Percentiles rank a stretch among this genome's conserved stretches.
These are phyloP conservation scores for Sinocyclocheilus anophthalmus DNA, from an alignment of 2,113 vertebrate genomes.

Conservation along the genomic window DNA sequence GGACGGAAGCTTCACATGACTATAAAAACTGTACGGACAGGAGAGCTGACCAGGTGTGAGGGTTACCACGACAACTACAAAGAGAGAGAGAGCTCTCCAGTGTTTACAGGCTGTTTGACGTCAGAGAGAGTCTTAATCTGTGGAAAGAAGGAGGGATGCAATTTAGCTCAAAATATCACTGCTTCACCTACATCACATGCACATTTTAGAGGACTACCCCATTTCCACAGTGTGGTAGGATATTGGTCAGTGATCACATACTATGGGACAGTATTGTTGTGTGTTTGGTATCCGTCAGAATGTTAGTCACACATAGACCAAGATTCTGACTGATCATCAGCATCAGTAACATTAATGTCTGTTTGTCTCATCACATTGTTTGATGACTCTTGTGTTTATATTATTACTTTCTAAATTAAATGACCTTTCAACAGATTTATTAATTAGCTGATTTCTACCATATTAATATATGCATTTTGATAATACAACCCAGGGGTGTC, in stretches of 20 bases:
- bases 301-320: background rate
- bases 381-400: background rate
- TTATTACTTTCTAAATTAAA: background rate
- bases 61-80: conserved; percentile 53
- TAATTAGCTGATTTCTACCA: background rate
- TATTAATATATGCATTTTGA: too few species aligned
- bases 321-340: background rate
- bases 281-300: background rate
- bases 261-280: background rate
- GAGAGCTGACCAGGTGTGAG: conserved; percentile 58
- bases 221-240: too few species aligned
- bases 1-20: conserved; percentile 52
- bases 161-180: conserved; percentile 17
- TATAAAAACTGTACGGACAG: conserved; percentile 53
- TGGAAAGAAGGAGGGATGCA: conserved; percentile 28
- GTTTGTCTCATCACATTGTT: background rate
- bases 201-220: background rate
- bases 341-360: background rate
- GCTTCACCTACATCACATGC: background rate
- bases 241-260: background rate
- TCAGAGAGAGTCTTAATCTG: conserved; percentile 43
- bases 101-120: conserved; percentile 48
- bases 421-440: background rate
- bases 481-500: too few species aligned
- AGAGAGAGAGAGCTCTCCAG: conserved; percentile 4